A percentile compares a stretch with the other conserved stretches of the same genome.
These are phyloP conservation scores for Tadarida brasiliensis DNA, from an alignment of 2,797 vertebrate species.

Conservation along the genomic window DNA sequence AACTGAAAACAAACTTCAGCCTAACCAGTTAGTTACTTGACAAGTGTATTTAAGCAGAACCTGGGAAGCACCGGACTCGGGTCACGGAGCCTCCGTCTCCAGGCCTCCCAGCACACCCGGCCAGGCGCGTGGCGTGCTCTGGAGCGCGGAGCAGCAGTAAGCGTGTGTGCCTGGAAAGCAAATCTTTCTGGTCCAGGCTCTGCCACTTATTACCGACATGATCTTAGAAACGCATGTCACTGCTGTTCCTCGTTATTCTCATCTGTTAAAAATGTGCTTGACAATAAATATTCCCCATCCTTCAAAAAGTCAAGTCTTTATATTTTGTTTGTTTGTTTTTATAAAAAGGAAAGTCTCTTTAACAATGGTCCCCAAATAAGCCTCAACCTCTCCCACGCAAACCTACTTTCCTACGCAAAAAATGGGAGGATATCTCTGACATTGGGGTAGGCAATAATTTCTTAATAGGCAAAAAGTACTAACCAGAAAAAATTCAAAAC, in stretches of 20 bases:
- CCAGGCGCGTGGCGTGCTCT: too few species aligned
- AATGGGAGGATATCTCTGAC: not conserved
- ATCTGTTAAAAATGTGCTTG: not conserved
- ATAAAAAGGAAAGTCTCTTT: not conserved
- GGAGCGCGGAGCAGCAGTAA: rapidly evolving
- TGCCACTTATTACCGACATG: not conserved
- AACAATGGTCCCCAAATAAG: not conserved
- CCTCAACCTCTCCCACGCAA: not conserved
- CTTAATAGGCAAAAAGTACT: not conserved
- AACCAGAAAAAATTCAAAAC: not conserved
- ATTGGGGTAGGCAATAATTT: not conserved
- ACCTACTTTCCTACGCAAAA: not conserved
- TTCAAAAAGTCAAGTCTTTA: not conserved
- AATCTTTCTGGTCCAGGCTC: not conserved
- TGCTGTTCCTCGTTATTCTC: too few species aligned
- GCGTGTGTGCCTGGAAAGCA: too few species aligned
- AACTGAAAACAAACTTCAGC: not conserved
- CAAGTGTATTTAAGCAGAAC: not conserved
- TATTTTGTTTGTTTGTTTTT: not conserved
- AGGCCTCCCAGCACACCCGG: too few species aligned
- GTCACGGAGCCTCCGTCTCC: not conserved
- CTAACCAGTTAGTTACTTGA: not conserved
- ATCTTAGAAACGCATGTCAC: not conserved
- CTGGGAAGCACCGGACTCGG: not conserved
- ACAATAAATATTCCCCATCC: not conserved